phyloP scores from a whole-genome alignment of 1,140 invertebrate species.

The Pogonomyrmex barbatus region DNA sequence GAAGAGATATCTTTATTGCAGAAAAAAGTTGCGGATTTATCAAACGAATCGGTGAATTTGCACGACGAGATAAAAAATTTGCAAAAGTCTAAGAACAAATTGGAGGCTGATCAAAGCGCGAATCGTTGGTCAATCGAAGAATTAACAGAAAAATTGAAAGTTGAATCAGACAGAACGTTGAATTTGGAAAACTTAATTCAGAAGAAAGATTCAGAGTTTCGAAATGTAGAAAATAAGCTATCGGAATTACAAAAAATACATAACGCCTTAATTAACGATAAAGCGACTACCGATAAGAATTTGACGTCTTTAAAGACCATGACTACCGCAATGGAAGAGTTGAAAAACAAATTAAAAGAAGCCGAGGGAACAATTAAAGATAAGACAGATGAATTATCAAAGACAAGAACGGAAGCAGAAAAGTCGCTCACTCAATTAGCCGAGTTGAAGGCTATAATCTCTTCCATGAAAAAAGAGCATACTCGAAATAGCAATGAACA shows the following conservation, averaged over 20 bases:
- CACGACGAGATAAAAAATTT: conserved; percentile 84
- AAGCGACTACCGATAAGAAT: conserved; percentile 70
- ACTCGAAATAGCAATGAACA: conserved; percentile 61
- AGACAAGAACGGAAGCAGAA: conserved; percentile 60
- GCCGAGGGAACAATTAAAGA: conserved; percentile 48
- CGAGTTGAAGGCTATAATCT: conserved; percentile 45
- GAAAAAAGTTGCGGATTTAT: conserved; percentile 83
- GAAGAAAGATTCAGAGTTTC: conserved; percentile 71
- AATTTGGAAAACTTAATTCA: conserved; percentile 70
- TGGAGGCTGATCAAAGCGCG: conserved; percentile 82
- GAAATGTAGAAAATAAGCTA: conserved; percentile 72
- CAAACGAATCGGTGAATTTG: conserved; percentile 83
- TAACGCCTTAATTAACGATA: conserved; percentile 67
- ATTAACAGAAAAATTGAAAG: conserved; percentile 70
- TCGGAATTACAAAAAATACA: conserved; percentile 77
- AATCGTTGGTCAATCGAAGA: conserved; percentile 74
- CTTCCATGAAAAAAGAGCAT: conserved; percentile 62
- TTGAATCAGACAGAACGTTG: conserved; percentile 57
- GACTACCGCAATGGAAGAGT: conserved; percentile 66
- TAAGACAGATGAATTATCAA: conserved; percentile 65
- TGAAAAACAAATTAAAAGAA: conserved; percentile 69
- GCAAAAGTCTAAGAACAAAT: conserved; percentile 85
- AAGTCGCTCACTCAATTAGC: conserved; percentile 70
- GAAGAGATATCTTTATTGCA: conserved; percentile 68
- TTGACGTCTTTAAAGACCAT: conserved; percentile 60